These are phyloP conservation scores for Acrocephalus kingi DNA, from an alignment of 2,113 vertebrate species.

Conservation along the genomic window DNA sequence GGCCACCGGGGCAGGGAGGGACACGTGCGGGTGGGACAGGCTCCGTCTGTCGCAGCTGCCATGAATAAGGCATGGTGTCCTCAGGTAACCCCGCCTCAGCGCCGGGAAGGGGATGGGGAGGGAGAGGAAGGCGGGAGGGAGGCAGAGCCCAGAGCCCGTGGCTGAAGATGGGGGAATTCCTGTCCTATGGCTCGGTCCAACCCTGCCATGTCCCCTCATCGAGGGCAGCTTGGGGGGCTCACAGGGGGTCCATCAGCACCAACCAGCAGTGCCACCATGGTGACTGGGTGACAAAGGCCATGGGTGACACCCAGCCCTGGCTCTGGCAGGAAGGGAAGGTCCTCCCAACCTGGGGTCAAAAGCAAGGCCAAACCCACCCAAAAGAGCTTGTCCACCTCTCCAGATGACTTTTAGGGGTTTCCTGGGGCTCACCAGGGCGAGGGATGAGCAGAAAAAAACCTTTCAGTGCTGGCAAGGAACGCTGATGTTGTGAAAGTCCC, in stretches of 20 bases:
- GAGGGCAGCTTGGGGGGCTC: not conserved
- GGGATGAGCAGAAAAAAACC: not conserved
- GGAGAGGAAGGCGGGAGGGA: not conserved
- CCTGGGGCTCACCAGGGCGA: not conserved
- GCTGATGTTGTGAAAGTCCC: rapidly evolving
- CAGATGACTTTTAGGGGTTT: not conserved
- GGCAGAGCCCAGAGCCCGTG: not conserved
- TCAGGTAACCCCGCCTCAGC: not conserved
- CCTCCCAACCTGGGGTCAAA: not conserved
- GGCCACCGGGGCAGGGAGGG: not conserved
- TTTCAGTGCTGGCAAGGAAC: rapidly evolving
- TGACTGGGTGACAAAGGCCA: not conserved
- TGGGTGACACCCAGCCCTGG: not conserved
- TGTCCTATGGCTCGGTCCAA: not conserved
- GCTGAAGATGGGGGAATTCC: not conserved
- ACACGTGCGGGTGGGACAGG: not conserved
- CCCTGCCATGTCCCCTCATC: rapidly evolving
- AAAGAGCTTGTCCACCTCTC: not conserved
- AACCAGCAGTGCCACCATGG: not conserved
- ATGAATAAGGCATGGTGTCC: not conserved
- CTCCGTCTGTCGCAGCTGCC: not conserved
- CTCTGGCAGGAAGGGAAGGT: not conserved
- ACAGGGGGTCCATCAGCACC: not conserved
- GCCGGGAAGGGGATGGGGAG: not conserved
- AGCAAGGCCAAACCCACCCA: not conserved